These are phyloP conservation scores for Copsychus sechellarum DNA, from an alignment of 2,113 vertebrate genomes.

Conservation along the genomic window DNA sequence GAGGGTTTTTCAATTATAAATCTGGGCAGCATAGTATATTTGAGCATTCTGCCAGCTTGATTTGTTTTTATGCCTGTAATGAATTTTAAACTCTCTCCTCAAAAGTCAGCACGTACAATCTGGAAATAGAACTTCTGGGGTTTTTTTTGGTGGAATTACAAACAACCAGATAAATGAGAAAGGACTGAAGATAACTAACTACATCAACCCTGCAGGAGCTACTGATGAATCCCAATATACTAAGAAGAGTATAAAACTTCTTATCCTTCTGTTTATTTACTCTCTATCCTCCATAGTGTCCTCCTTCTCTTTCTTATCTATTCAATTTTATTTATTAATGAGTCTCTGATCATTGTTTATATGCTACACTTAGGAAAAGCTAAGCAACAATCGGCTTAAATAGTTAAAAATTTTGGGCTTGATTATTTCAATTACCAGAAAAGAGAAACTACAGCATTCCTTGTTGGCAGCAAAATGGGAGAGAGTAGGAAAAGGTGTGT, in stretches of 20 bases:
- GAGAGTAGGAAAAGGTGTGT: background rate
- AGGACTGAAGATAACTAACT: background rate
- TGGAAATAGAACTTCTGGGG: background rate
- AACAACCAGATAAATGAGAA: background rate
- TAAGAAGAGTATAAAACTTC: background rate
- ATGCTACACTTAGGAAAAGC: background rate
- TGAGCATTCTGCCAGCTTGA: conserved; percentile 56
- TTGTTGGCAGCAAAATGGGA: background rate
- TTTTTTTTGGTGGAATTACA: background rate
- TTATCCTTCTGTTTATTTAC: background rate
- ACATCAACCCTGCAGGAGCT: background rate
- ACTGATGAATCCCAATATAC: background rate
- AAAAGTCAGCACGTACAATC: background rate
- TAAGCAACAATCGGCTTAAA: background rate
- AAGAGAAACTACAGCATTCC: background rate
- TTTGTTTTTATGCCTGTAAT: conserved; percentile 51
- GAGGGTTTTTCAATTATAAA: conserved; percentile 68
- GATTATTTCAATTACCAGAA: background rate
- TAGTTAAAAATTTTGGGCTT: background rate
- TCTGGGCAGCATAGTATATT: conserved; percentile 28
- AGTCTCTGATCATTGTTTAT: background rate
- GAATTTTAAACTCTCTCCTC: conserved; percentile 57
- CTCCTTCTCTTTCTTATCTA: background rate
- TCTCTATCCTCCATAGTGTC: background rate
- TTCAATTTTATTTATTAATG: background rate